Percentiles rank a stretch among this genome's conserved stretches.
Conservation (phyloP, 1,140 invertebrate species). For the Caenorhabditis briggsae region DNA sequence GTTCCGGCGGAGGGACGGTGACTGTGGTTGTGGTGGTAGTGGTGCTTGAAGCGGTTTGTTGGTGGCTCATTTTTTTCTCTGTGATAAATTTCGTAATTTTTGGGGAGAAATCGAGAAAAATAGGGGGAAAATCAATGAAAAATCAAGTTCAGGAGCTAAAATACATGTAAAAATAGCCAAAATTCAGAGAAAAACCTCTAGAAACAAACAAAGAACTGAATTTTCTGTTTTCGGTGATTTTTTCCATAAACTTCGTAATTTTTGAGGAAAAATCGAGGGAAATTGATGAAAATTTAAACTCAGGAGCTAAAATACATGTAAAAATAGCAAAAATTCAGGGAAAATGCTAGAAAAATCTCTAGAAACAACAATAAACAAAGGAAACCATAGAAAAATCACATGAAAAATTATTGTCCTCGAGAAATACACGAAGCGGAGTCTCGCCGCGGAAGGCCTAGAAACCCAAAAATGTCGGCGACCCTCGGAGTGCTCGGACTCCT, state of each 20-base stretch:
- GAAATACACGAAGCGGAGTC: not conserved
- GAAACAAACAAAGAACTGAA: no score
- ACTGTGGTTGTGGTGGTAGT: not conserved
- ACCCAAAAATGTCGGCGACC: not conserved
- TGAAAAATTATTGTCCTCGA: not conserved
- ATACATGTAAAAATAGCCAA: not conserved
- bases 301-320: no score
- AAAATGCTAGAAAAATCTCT: not conserved
- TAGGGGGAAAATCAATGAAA: not conserved
- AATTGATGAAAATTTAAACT: no score
- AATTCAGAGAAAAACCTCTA: not conserved
- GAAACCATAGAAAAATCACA: not conserved
- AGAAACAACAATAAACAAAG: not conserved
- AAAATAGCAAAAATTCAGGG: not conserved
- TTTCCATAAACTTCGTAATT: not conserved
- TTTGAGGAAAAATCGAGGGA: not conserved
- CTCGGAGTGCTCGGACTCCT: not conserved
- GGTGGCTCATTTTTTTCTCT: conserved; percentile 40
- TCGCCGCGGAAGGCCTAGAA: no score
- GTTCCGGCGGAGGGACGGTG: not conserved
- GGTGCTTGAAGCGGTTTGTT: conserved; percentile 8
- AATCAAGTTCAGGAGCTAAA: not conserved
- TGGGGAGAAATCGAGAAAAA: not conserved
- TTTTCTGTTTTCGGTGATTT: no score
- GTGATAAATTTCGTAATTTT: no score